Evolutionary conservation across 2,888 invertebrate species (phyloP).

Genomic region (Leptogaster cylindrica): DNA sequence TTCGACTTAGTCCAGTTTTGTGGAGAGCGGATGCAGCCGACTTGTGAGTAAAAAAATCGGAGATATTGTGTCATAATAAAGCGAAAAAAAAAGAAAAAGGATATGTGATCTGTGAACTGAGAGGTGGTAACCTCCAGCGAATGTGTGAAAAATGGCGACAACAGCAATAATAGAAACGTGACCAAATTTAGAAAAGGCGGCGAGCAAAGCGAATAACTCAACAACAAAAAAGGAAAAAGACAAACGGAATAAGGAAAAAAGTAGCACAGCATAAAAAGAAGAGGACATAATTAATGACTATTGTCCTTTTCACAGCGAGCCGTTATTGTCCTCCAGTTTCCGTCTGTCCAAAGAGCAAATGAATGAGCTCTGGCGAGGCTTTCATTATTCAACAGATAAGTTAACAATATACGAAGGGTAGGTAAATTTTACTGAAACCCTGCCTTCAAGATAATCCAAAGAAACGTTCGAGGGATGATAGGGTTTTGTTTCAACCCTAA

Average conservation of each 20-base stretch:
- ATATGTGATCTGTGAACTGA: constrained; percentile 42
- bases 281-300: constrained; percentile 47
- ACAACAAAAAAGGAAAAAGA: no score
- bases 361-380: constrained; percentile 23
- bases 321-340: constrained; percentile 40
- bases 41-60: constrained; percentile 13
- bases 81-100: constrained; percentile 7
- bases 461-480: neutral
- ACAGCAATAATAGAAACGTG: constrained; percentile 46
- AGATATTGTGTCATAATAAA: constrained; percentile 34
- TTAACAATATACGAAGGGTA: constrained; percentile 25
- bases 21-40: neutral
- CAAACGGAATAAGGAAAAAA: no score
- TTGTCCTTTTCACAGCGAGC: constrained; percentile 42
- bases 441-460: no score
- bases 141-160: constrained; percentile 47
- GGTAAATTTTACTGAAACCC: no score
- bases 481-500: constrained; percentile 4
- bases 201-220: constrained; percentile 30
- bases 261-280: constrained; percentile 26
- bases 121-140: constrained; percentile 39
- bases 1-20: neutral
- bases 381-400: constrained; percentile 38
- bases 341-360: constrained; percentile 33
- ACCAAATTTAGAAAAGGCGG: constrained; percentile 42